Base-by-base conservation (phyloP, 2,113 vertebrate genomes). In the Bubo scandiacus region DNA sequence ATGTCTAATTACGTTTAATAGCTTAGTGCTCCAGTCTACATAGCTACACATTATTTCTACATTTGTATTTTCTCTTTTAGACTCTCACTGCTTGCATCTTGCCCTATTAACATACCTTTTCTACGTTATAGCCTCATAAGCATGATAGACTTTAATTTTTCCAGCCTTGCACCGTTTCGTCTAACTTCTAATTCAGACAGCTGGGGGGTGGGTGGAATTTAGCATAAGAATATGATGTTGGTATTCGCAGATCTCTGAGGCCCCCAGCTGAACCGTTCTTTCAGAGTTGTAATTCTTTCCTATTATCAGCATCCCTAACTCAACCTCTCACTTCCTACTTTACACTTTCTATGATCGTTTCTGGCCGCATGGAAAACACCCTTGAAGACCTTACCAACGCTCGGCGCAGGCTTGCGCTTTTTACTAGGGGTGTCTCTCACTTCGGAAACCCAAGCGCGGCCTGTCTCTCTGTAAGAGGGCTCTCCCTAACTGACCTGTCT, bases 351-450 rank as follows among this genome's bases (percentile, higher is more conserved):
- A 4, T 1, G 55, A 23, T 8, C 11, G 4, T 54, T 65, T 55
- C 58, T 18, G 45, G 15, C 7, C 16, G 12, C 62, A 47, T 1
- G 16, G 30, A 62, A 45, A 83, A 67, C 27, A 14, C 25, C 62
- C 58, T 36, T 23, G 20, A 32, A 19, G 40, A 21, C 16, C 40
- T 10, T 5, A 43, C 3, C 10, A 18, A 42, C 0, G 12, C 26
- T 15, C 13, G 4, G 45, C 6, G 36, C 40, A 15, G 32, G 18
- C 25, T 57, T 6, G 21, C 1, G 38, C 42, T 47, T 40, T 23
- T 68, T 6, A 12, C 17, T 5, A 16, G 42, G 1, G 3, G 18
- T 1, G 15, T 10, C 6, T 57, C 23, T n/a, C 38, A 3, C n/a
- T 40, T 1, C 1, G 23, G 38, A 61, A 66, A 8, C 10, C 45